These are phyloP conservation scores for Pimpla rufipes DNA, from an alignment of 2,888 invertebrate genomes.

Conservation along the genomic window DNA sequence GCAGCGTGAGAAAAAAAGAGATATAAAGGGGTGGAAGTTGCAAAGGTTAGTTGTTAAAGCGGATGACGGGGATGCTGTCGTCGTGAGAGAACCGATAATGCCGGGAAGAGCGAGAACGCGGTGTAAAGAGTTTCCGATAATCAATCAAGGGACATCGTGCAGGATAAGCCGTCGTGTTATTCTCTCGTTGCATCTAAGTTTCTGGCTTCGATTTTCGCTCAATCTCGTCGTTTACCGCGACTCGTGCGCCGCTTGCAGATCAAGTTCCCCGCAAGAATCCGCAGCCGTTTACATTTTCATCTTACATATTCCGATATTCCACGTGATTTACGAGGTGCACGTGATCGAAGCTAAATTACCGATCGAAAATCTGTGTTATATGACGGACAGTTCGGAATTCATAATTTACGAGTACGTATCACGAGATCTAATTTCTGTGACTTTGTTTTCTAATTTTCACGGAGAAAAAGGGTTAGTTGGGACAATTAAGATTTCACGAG, in stretches of 20 bases:
- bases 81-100: slow-evolving; percentile 54
- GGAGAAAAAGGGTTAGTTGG: too few relatives aligned
- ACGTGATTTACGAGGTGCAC: too few relatives aligned
- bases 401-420: too few relatives aligned
- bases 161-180: background rate
- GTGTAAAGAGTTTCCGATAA: slow-evolving; percentile 58
- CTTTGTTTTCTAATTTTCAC: too few relatives aligned
- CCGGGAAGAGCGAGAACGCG: slow-evolving; percentile 50
- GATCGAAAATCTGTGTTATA: too few relatives aligned
- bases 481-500: too few relatives aligned
- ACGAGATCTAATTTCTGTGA: too few relatives aligned
- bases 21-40: slow-evolving; percentile 36
- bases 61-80: slow-evolving; percentile 30
- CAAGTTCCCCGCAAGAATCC: background rate
- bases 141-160: slow-evolving; percentile 36
- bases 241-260: background rate
- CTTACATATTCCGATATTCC: background rate
- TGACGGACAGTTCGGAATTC: too few relatives aligned
- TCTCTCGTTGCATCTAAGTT: background rate
- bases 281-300: background rate
- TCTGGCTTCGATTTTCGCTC: background rate
- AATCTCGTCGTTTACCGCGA: background rate
- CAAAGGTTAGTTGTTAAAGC: slow-evolving; percentile 58
- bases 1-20: slow-evolving; percentile 29
- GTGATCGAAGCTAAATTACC: too few relatives aligned